Evolutionary conservation across 2,797 vertebrate species (phyloP).

Genomic region (Antennarius maculatus): DNA sequence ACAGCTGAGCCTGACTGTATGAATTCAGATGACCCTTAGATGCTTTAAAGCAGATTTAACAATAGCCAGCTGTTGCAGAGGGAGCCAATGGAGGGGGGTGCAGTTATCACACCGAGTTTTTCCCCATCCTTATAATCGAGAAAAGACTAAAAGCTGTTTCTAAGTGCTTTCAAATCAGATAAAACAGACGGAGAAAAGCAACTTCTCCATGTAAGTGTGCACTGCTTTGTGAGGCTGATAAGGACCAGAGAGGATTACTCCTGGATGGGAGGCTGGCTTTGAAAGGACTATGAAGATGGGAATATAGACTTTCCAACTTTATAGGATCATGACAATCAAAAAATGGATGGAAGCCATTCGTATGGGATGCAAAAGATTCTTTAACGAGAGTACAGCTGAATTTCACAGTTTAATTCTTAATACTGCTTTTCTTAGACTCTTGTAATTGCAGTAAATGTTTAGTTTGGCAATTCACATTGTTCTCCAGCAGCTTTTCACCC

Average conservation of each 20-base stretch:
- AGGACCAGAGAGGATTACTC: slow-evolving; percentile 76
- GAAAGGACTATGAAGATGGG: slow-evolving; percentile 70
- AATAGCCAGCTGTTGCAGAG: slow-evolving; percentile 80
- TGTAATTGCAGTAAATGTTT: background rate
- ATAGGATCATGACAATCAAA: slow-evolving; percentile 69
- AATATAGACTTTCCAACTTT: slow-evolving; percentile 72
- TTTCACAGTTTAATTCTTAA: slow-evolving; percentile 24
- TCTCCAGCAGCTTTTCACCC: slow-evolving; percentile 10
- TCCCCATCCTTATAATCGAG: slow-evolving; percentile 65
- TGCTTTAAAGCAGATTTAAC: slow-evolving; percentile 80
- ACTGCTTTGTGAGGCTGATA: slow-evolving; percentile 71
- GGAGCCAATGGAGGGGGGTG: slow-evolving; percentile 39
- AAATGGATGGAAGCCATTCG: slow-evolving; percentile 48
- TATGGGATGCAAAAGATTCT: slow-evolving; percentile 31
- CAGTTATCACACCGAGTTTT: slow-evolving; percentile 62
- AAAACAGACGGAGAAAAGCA: slow-evolving; percentile 75
- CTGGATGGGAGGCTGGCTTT: slow-evolving; percentile 72
- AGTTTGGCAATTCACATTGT: background rate
- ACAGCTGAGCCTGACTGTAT: slow-evolving; percentile 75
- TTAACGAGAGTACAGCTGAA: slow-evolving; percentile 24
- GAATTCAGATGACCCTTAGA: slow-evolving; percentile 74
- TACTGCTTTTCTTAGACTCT: slow-evolving; percentile 4
- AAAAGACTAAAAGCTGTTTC: slow-evolving; percentile 72
- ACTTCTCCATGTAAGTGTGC: slow-evolving; percentile 76
- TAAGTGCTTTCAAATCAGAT: slow-evolving; percentile 80